Evolutionary conservation across 92 coral and sea anemone species (phyloP).

Genomic region (Paramuricea clavata): DNA sequence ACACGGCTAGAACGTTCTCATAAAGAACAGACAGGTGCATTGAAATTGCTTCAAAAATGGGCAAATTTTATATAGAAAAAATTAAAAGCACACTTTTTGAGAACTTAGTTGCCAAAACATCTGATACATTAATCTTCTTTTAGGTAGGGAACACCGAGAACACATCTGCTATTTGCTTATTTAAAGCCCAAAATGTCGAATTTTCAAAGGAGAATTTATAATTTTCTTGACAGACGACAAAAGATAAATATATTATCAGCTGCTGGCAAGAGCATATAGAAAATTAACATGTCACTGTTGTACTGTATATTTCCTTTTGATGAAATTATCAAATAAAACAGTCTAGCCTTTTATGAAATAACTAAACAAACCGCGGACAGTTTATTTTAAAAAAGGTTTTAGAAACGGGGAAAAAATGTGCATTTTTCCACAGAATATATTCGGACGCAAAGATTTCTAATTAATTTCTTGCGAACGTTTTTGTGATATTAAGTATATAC

Average conservation of each 20-base stretch:
- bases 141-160: too few species aligned
- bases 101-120: too few species aligned
- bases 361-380: not conserved
- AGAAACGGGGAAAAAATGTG: not conserved
- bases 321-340: slow-evolving; percentile 9
- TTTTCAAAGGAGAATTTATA: too few species aligned
- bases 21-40: too few species aligned
- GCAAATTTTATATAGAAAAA: too few species aligned
- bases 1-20: too few species aligned
- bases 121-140: too few species aligned
- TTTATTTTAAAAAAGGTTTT: not conserved
- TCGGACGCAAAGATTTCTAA: not conserved
- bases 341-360: not conserved
- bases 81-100: too few species aligned
- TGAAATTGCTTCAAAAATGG: too few species aligned
- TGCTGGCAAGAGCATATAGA: not conserved
- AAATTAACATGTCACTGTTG: not conserved
- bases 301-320: not conserved
- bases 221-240: not conserved
- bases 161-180: too few species aligned
- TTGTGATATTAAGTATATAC: not conserved
- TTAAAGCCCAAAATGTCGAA: not conserved
- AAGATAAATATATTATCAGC: not conserved
- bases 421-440: not conserved
- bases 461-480: not conserved